phyloP scores from a whole-genome alignment of 2,888 invertebrate genomes.

The Gymnosoma rotundatum region DNA sequence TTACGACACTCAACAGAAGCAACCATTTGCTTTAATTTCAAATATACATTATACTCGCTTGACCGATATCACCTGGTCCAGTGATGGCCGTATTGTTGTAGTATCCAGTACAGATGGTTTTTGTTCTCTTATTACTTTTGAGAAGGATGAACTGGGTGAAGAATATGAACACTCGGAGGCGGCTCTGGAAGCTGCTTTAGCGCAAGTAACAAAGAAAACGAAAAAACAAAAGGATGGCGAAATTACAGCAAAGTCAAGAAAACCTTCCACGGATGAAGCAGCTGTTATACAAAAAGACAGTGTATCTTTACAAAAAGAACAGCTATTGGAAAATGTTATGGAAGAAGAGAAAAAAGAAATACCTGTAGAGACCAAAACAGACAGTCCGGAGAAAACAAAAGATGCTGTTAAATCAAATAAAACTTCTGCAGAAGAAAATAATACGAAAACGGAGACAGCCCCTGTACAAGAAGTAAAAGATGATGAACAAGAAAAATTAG shows the following conservation, averaged over 20 bases:
- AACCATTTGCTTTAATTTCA: slow-evolving; percentile 90
- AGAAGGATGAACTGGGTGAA: slow-evolving; percentile 87
- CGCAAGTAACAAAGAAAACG: slow-evolving; percentile 71
- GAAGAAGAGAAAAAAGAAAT: slow-evolving; percentile 25
- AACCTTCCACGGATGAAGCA: slow-evolving; percentile 72
- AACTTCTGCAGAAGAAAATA: too few relatives aligned
- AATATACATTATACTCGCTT: slow-evolving; percentile 95
- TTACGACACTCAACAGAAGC: slow-evolving; percentile 92
- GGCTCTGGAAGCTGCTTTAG: slow-evolving; percentile 77
- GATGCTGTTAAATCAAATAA: too few relatives aligned
- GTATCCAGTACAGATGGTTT: slow-evolving; percentile 95
- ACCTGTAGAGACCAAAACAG: background rate
- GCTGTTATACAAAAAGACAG: slow-evolving; percentile 27
- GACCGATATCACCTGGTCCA: slow-evolving; percentile 94
- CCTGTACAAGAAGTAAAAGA: background rate
- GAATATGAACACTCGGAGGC: slow-evolving; percentile 79
- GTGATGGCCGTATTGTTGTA: slow-evolving; percentile 88
- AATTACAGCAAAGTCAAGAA: slow-evolving; percentile 57
- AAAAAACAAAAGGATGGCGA: slow-evolving; percentile 74
- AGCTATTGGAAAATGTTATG: slow-evolving; percentile 32
- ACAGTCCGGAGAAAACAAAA: background rate
- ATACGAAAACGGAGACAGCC: too few relatives aligned
- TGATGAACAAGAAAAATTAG: background rate
- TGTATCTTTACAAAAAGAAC: slow-evolving; percentile 22
- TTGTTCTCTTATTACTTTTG: slow-evolving; percentile 92